A percentile compares a stretch with the other conserved stretches of the same genome.
Evolutionary conservation across 1,140 invertebrate genomes (phyloP).

Genomic region (Venustaconcha ellipsiformis): DNA sequence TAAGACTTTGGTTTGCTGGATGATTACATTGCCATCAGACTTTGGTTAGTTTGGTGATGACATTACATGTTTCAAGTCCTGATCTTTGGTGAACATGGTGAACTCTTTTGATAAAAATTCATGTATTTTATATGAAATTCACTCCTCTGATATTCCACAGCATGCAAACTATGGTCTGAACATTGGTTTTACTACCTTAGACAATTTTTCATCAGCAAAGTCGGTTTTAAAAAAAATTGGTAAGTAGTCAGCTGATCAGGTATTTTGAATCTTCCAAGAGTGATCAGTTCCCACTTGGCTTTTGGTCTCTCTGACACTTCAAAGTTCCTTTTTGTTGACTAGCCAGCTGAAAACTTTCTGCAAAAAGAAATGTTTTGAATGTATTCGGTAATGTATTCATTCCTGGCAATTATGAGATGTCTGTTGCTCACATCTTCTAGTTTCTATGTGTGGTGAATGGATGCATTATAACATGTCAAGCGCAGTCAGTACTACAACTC

Average conservation of each 20-base stretch:
- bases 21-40: no score
- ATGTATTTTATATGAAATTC: conserved; percentile 34
- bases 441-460: conserved; percentile 30
- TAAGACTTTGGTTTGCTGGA: no score
- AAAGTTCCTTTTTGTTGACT: conserved; percentile 19
- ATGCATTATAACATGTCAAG: conserved; percentile 17
- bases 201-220: conserved; percentile 9
- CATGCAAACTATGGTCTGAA: conserved; percentile 35
- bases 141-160: conserved; percentile 33
- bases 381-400: conserved; percentile 9
- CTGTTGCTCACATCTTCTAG: conserved; percentile 34
- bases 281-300: conserved; percentile 30
- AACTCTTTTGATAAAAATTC: conserved; percentile 39
- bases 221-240: conserved; percentile 34
- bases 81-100: conserved; percentile 17
- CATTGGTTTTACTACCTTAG: conserved; percentile 25
- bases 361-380: conserved; percentile 30
- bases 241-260: conserved; percentile 39
- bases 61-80: conserved; percentile 37
- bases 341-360: conserved; percentile 1
- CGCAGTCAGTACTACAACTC: conserved; percentile 29
- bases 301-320: conserved; percentile 3
- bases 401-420: conserved; percentile 27
- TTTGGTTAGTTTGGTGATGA: no score
- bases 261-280: conserved; percentile 35